These are phyloP conservation scores for Brachionus angularis DNA, from an alignment of 1,140 invertebrate species.

Conservation along the genomic window DNA sequence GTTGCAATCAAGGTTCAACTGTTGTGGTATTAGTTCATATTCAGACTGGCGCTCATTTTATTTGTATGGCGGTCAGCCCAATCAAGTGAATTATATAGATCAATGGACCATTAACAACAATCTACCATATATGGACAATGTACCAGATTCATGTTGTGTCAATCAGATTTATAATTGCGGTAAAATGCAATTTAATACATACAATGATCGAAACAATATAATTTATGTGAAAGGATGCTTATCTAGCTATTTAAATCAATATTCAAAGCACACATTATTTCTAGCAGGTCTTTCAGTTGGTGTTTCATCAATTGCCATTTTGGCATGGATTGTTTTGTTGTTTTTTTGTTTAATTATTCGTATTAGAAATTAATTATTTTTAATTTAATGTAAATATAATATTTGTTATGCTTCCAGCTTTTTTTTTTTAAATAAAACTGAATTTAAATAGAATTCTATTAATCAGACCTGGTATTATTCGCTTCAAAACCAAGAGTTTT, in stretches of 20 bases:
- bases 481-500: too few species aligned
- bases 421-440: too few species aligned
- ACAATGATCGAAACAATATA: background rate
- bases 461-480: too few species aligned
- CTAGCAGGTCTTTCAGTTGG: conserved; percentile 8
- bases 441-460: too few species aligned
- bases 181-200: background rate
- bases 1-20: conserved; percentile 33
- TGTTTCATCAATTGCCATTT: background rate
- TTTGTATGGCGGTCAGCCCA: background rate
- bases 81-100: conserved; percentile 5
- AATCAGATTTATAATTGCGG: conserved; percentile 14
- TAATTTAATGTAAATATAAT: too few species aligned
- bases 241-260: background rate
- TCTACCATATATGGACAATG: conserved; percentile 36
- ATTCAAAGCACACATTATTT: background rate
- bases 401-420: too few species aligned
- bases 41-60: conserved; percentile 25
- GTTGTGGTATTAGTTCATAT: conserved; percentile 27
- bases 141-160: conserved; percentile 39
- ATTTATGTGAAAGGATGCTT: conserved; percentile 29
- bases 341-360: conserved; percentile 10
- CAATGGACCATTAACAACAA: conserved; percentile 30
- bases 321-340: background rate
- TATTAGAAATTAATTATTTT: background rate